Evolutionary conservation across 2,113 vertebrate species (phyloP).

Genomic region (Oxygymnocypris stewartii): DNA sequence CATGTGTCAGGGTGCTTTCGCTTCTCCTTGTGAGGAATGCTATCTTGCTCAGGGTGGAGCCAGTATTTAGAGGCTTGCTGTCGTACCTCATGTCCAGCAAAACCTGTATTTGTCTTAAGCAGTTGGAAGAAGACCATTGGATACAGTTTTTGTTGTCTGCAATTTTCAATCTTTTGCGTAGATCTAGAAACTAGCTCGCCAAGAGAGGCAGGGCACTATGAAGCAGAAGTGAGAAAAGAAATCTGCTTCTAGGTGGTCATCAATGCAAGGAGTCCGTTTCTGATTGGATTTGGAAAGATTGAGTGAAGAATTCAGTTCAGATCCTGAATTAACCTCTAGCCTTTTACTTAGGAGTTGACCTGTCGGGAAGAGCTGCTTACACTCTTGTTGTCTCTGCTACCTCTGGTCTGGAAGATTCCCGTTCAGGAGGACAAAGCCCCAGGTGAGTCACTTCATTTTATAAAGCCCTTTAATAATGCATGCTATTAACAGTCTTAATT

Average conservation of each 20-base stretch:
- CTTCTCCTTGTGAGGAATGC: slow-evolving; percentile 71
- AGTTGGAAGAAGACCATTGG: slow-evolving; percentile 38
- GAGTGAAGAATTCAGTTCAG: background rate
- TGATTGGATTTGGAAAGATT: background rate
- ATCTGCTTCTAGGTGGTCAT: background rate
- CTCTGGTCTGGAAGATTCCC: slow-evolving; percentile 96
- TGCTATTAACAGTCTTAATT: background rate
- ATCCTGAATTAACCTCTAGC: slow-evolving; percentile 24
- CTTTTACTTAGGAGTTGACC: slow-evolving; percentile 84
- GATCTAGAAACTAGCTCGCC: background rate
- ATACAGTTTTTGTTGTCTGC: background rate
- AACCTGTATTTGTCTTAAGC: background rate
- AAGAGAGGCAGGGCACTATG: background rate
- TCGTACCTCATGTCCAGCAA: slow-evolving; percentile 5
- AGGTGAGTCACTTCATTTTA: slow-evolving; percentile 72
- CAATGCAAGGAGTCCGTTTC: background rate
- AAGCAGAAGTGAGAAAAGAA: slow-evolving; percentile 20
- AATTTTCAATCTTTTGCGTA: background rate
- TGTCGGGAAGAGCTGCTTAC: slow-evolving; percentile 96
- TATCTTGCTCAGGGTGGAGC: slow-evolving; percentile 42
- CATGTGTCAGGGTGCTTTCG: slow-evolving; percentile 64
- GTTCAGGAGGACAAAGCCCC: slow-evolving; percentile 88
- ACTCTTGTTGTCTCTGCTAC: slow-evolving; percentile 89
- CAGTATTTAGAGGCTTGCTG: slow-evolving; percentile 37
- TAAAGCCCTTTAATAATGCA: background rate